Evolutionary conservation across 2,797 vertebrate species (phyloP).

Genomic region (Lithobates sylvaticus): DNA sequence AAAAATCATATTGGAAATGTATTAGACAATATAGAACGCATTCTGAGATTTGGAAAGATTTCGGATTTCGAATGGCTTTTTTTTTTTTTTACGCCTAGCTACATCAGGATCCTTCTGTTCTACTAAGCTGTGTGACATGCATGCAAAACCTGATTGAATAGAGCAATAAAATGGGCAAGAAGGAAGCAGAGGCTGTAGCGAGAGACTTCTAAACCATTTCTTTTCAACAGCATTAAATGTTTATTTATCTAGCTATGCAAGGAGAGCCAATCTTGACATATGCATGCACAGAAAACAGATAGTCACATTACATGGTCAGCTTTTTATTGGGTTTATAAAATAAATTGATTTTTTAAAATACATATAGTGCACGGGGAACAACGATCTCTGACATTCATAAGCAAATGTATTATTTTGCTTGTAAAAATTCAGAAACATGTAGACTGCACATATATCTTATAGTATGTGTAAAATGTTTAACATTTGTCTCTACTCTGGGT

Average conservation of each 20-base stretch:
- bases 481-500: too few species aligned
- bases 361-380: background rate
- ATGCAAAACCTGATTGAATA: slow-evolving; percentile 35
- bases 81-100: background rate
- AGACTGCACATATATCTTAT: too few species aligned
- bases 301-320: background rate
- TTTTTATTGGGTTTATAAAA: background rate
- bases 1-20: slow-evolving; percentile 34
- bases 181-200: slow-evolving; percentile 12
- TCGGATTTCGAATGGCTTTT: slow-evolving; percentile 23
- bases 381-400: background rate
- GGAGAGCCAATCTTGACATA: background rate
- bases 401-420: background rate
- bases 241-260: slow-evolving; percentile 26
- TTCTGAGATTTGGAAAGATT: slow-evolving; percentile 19
- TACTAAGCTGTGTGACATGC: slow-evolving; percentile 33
- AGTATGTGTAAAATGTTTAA: too few species aligned
- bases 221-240: slow-evolving; percentile 14
- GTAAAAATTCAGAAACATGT: background rate
- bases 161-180: slow-evolving; percentile 28
- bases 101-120: slow-evolving; percentile 27
- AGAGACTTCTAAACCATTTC: slow-evolving; percentile 11
- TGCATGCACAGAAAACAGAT: background rate
- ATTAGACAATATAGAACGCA: slow-evolving; percentile 9
- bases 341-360: background rate